Conservation (phyloP, 2,113 vertebrate species). For the Mungos mungo region DNA sequence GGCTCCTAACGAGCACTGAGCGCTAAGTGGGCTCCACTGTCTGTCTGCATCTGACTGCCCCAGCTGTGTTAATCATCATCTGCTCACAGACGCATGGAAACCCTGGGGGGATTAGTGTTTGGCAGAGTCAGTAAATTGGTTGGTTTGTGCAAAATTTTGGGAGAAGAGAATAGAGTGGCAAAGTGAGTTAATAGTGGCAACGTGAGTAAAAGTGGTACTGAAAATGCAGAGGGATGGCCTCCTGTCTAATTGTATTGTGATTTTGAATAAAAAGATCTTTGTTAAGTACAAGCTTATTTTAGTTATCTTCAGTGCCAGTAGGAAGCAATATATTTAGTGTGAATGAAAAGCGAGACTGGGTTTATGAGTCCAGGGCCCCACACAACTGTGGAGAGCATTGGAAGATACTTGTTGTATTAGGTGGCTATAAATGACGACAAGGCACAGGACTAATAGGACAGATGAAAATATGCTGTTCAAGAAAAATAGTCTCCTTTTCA, state of each 20-base stretch:
- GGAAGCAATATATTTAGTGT: conserved; percentile 43
- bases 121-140: background rate
- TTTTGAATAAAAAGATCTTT: conserved; percentile 14
- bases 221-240: background rate
- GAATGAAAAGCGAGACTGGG: conserved; percentile 62
- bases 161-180: background rate
- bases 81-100: background rate
- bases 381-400: background rate
- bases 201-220: conserved; percentile 62
- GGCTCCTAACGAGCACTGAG: conserved; percentile 25
- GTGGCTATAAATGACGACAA: conserved; percentile 46
- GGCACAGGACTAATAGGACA: conserved; percentile 52
- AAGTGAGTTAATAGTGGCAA: conserved; percentile 48
- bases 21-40: background rate
- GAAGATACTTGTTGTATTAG: conserved; percentile 54
- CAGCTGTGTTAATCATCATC: conserved; percentile 15
- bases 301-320: conserved; percentile 41
- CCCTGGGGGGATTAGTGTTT: background rate
- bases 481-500: conserved; percentile 59
- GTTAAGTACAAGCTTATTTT: background rate
- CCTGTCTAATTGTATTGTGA: background rate
- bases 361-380: conserved; percentile 68
- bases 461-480: conserved; percentile 61
- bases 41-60: background rate
- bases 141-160: conserved; percentile 22